Percentiles rank a stretch among this genome's conserved stretches.
Conservation (phyloP, 1,140 invertebrate species). For the Galendromus occidentalis region DNA sequence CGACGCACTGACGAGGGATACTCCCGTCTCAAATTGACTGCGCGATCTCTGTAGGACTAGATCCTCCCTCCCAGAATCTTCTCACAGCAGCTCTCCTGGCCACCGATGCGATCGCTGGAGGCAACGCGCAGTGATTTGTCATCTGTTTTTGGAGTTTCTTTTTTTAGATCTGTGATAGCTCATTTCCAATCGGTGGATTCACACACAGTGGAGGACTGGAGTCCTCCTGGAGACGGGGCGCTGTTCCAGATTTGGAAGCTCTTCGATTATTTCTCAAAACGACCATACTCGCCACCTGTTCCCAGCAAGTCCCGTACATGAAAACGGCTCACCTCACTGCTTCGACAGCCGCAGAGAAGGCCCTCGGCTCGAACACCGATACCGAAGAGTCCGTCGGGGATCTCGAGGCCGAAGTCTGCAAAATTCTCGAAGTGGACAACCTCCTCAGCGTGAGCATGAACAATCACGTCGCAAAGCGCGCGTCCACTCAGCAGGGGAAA, state of each 20-base stretch:
- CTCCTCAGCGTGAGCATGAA: neutral
- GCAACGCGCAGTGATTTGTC: too few species aligned
- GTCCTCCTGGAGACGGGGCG: neutral
- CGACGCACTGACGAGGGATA: too few species aligned
- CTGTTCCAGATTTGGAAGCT: neutral
- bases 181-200: slow-evolving; percentile 3
- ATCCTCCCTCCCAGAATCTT: too few species aligned
- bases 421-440: neutral
- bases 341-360: neutral
- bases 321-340: neutral
- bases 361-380: neutral
- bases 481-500: neutral
- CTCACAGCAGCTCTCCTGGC: too few species aligned
- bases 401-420: neutral
- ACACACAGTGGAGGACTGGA: neutral
- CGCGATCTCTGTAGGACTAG: too few species aligned
- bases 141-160: too few species aligned
- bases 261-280: slow-evolving; percentile 1
- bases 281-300: neutral
- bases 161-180: slow-evolving; percentile 2
- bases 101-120: too few species aligned
- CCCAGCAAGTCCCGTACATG: neutral
- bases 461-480: neutral
- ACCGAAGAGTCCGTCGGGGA: neutral
- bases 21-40: too few species aligned